Conservation (phyloP, 2,797 vertebrate species). For the Alcedo atthis region DNA sequence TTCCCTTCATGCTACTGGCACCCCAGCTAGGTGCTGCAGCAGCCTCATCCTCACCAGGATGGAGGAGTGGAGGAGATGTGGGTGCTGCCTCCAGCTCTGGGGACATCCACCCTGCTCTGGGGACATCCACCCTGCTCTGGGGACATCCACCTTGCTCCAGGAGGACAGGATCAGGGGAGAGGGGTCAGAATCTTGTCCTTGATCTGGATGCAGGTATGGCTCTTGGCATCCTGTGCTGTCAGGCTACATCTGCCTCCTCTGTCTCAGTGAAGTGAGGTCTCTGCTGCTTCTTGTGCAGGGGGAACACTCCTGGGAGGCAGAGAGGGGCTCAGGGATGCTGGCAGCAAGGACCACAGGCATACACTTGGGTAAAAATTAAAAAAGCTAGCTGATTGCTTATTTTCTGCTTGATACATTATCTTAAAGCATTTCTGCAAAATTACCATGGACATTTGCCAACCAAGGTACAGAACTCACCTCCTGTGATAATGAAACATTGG, state of each 20-base stretch:
- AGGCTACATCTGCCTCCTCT: accelerated
- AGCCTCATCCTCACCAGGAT: not conserved
- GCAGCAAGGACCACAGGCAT: not conserved
- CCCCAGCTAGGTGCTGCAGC: not conserved
- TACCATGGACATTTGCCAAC: not conserved
- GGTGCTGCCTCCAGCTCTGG: accelerated
- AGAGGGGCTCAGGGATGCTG: not conserved
- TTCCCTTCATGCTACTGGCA: not conserved
- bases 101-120: not conserved
- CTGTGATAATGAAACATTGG: not conserved
- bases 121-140: not conserved
- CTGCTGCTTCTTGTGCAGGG: not conserved
- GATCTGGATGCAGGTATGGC: not conserved
- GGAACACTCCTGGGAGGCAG: not conserved
- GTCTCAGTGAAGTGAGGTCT: accelerated
- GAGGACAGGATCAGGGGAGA: not conserved
- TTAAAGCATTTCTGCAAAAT: slow-evolving; percentile 9
- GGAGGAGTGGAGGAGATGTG: not conserved
- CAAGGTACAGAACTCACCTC: not conserved
- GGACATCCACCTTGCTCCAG: not conserved
- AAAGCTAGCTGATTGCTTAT: not conserved
- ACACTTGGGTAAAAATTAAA: not conserved
- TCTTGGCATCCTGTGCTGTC: accelerated
- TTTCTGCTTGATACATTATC: not conserved
- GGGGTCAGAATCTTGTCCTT: accelerated